Base-by-base conservation (phyloP, 2,113 vertebrate genomes). In the Ascaphus truei region DNA sequence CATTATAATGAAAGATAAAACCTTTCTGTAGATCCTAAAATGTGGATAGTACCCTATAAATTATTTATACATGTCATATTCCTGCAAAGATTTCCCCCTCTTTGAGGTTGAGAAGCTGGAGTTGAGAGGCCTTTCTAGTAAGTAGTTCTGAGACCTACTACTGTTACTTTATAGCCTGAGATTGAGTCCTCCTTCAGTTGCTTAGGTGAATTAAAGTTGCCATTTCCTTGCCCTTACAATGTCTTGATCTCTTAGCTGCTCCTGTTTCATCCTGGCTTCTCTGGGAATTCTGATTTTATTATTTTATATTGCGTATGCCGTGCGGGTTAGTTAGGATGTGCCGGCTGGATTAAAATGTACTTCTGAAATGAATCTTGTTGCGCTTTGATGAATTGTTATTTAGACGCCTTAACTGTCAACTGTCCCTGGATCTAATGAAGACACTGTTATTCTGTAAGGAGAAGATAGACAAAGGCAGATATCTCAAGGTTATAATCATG, bases 131-230 rank as follows among this genome's bases (percentile, higher is more conserved):
- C 41, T 48, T 63, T 60, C 61, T 36, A 41, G 67, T 47, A 23
- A 71, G 67, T 71, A 61, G 45, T 61, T 71, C 67, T 61, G 33
- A 71, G 67, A 71, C 45, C 67, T 43, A 71, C 67, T 25, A 52
- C 67, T 71, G 67, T 60, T 71, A 47, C 57, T 61, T 71, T 61
- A 30, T 61, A 20, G 4, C 33, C 57, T 60, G 26, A 37, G 61
- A 71, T 52, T 30, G 56, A 71, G 56, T 61, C 56, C 56, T 69
- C 57, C 39, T 69, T 60, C 56, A 51, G 36, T 39, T 20, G 55
- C 34, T 11, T 7, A 71, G 67, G 67, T 71, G 67, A 71, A 60
- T 61, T 50, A 51, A 58, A 57, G 67, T 52, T 71, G 67, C 43
- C 56, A 23, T 41, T 30, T 71, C 31, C 56, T 51, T 71, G 67